Base-by-base conservation (phyloP, 2,113 vertebrate genomes). In the Myiagra hebetior region DNA sequence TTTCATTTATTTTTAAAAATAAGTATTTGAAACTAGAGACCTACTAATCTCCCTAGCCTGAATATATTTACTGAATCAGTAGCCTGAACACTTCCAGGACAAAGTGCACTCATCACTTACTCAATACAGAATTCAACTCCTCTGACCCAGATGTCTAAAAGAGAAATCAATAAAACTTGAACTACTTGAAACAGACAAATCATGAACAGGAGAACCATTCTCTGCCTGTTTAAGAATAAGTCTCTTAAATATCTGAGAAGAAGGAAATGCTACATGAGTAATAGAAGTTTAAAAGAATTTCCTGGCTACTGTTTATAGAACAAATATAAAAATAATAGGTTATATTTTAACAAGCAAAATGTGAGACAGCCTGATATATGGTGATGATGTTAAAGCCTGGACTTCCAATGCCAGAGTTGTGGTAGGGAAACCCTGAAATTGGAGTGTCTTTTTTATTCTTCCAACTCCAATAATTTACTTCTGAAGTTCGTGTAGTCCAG, bases 221-320 rank as follows among this genome's bases (percentile, higher is more conserved):
- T 94, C 27, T 91, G 68, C 73, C 55, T 88, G 24, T 55, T 63
- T 74, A 93, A 92, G 56, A 70, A 24, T 42, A 88, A 81, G 31
- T 47, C 60, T 92, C 37, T 86, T 49, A 94, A 94, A 85, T 85
- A 90, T 91, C 89, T 87, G 89, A 94, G 57, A 46, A 93, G 69
- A 93, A 83, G 87, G 72, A 96, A 96, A 91, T 83, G 89, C 21
- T 96, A 83, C 2, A 10, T 97, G 89, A 97, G 81, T 93, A 96
- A 92, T 60, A 96, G 91, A 74, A 89, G 13, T 89, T 86, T 94
- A 85, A 92, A 96, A 94, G 76, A 91, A 95, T 96, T 97, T 97
- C 96, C 94, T 96, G 96, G 87, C 96, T 97, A 89, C 93, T 91
- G 87, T 97, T 97, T 96, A 70, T 83, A 93, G 47, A 91, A 94